Evolutionary conservation across 2,797 vertebrate species (phyloP).

Genomic region (Sebastiscus albofasciatus): DNA sequence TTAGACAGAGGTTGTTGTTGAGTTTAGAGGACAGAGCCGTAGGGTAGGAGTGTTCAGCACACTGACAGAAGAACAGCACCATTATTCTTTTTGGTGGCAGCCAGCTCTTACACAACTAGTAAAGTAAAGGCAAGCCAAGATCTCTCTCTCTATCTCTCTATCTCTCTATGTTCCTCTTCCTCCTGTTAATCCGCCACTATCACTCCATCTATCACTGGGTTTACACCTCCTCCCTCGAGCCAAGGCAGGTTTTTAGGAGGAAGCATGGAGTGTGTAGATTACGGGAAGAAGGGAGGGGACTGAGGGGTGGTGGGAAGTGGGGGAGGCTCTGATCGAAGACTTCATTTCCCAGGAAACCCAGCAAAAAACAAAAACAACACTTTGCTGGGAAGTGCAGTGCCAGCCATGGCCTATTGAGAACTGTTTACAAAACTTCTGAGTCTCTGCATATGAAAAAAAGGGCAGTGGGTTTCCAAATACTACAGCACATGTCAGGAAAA

Average conservation of each 20-base stretch:
- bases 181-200: slow-evolving; percentile 38
- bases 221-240: slow-evolving; percentile 50
- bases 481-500: slow-evolving; percentile 14
- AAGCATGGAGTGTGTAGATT: slow-evolving; percentile 58
- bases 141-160: slow-evolving; percentile 23
- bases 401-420: slow-evolving; percentile 48
- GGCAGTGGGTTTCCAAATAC: slow-evolving; percentile 30
- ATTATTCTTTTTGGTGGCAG: slow-evolving; percentile 75
- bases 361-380: slow-evolving; percentile 67
- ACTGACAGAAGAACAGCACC: slow-evolving; percentile 74
- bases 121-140: slow-evolving; percentile 61
- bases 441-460: neutral
- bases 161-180: slow-evolving; percentile 11
- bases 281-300: slow-evolving; percentile 58
- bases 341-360: slow-evolving; percentile 73
- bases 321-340: slow-evolving; percentile 34
- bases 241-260: slow-evolving; percentile 62
- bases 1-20: slow-evolving; percentile 70
- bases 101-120: slow-evolving; percentile 80
- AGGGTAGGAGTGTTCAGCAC: slow-evolving; percentile 81
- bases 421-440: slow-evolving; percentile 59
- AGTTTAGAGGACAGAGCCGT: slow-evolving; percentile 73
- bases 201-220: slow-evolving; percentile 35
- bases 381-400: slow-evolving; percentile 56
- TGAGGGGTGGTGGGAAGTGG: neutral